Evolutionary conservation across 1,140 invertebrate species (phyloP), one percentile per base, ranked within the genome.

Genomic region (Drosophila ananassae): DNA sequence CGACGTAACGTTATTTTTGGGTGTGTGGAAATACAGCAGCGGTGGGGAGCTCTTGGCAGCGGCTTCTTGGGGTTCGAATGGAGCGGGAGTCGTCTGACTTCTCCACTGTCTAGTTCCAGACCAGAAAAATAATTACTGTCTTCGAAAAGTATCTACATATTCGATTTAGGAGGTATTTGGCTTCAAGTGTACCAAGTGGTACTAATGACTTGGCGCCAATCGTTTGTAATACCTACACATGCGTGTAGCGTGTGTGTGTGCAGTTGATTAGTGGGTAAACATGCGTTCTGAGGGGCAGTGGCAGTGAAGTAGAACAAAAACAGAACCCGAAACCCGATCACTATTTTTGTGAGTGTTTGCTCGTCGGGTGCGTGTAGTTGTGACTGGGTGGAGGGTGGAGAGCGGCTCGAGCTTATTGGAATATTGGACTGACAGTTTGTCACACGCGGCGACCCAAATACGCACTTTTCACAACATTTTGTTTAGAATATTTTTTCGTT

Each of bases 401-500:
- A 28, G 64, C 67, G 63, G 41, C 41, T 66, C 28, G 34, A 22
- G 54, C 48, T 58, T 67, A 58, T 56, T 69, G 53, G 41, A 44
- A 44, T 46, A 63, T 74, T 77, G 73, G 22, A 64, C 58, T 58
- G 48, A 71, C 60, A 77, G 77, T 76, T 76, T 79, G 76, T 79
- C 76, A 79, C 72, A 84, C 57, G 66, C 66, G 34, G 63, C 77
- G 82, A 84, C 81, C 82, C 81, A 81, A 84, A 85, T 84, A 81
- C 62, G 56, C 32, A 56, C 30, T 46, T 57, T 73, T 56, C 51
- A 54, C 56, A 48, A 74, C 57, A 64, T 57, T 74, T 64, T 47
- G 47, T 64, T 74, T 66, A 73, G 44, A 8, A 58, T 39, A 39
- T 21, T 13, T 44, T 57, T 58, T 44, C 55, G 51, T 58, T 67